phyloP scores from a whole-genome alignment of 2,888 invertebrate species.

The Meloe dianella region DNA sequence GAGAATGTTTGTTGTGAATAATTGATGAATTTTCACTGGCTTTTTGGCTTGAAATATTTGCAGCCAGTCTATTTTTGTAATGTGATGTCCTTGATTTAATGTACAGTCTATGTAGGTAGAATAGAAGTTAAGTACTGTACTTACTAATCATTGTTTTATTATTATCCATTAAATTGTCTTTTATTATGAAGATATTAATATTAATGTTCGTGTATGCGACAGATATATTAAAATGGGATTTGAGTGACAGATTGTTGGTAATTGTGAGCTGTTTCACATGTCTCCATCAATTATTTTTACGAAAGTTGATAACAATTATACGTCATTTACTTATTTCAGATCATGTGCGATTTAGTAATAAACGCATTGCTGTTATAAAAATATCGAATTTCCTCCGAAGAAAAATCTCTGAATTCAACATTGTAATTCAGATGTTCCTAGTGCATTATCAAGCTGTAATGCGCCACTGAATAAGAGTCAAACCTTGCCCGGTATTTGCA shows the following conservation, averaged over 20 bases:
- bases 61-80: constrained; percentile 10
- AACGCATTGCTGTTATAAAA: too few species aligned
- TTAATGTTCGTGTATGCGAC: not conserved
- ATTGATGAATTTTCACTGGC: not conserved
- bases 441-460: too few species aligned
- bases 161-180: not conserved
- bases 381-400: too few species aligned
- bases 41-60: not conserved
- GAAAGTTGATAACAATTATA: too few species aligned
- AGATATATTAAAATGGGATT: not conserved
- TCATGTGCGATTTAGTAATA: too few species aligned
- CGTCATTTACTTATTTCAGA: too few species aligned
- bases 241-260: not conserved
- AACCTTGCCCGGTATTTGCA: too few species aligned
- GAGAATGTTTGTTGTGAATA: not conserved
- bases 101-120: not conserved
- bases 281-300: too few species aligned
- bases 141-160: not conserved
- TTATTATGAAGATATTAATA: not conserved
- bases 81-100: not conserved
- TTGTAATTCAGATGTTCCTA: too few species aligned
- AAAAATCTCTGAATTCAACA: too few species aligned
- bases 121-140: not conserved
- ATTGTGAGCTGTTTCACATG: too few species aligned
- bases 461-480: too few species aligned